phyloP scores from a whole-genome alignment of 2,888 invertebrate genomes.

The Callosobruchus maculatus region DNA sequence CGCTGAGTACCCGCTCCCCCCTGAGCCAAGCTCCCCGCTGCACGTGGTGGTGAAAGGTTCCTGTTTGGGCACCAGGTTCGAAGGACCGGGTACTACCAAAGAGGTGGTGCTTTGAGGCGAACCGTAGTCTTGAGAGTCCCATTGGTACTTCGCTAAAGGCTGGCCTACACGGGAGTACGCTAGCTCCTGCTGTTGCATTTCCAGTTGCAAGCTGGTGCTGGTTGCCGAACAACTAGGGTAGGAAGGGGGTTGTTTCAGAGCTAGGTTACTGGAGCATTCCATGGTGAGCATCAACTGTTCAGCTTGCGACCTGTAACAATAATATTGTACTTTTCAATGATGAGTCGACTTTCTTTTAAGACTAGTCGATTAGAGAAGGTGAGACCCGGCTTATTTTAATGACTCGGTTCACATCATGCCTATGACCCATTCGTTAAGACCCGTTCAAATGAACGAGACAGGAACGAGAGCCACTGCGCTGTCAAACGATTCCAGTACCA shows the following conservation, averaged over 20 bases:
- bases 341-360: no score
- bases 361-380: no score
- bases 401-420: no score
- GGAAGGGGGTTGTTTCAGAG: conserved; percentile 62
- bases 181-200: conserved; percentile 54
- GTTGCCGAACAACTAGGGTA: conserved; percentile 56
- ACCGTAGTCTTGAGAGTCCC: conserved; percentile 59
- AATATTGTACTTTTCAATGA: no score
- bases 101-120: conserved; percentile 50
- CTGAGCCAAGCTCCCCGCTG: conserved; percentile 44
- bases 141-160: conserved; percentile 64
- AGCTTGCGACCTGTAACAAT: conserved; percentile 49
- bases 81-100: conserved; percentile 57
- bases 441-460: no score
- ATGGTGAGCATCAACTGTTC: conserved; percentile 60
- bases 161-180: conserved; percentile 54
- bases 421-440: no score
- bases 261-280: conserved; percentile 55
- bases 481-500: no score
- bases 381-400: no score
- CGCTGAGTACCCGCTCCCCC: conserved; percentile 42
- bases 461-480: no score
- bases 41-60: conserved; percentile 52
- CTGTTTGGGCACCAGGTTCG: conserved; percentile 68
- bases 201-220: conserved; percentile 48